Conservation (phyloP, 2,888 invertebrate species). For the Gandaritis pyraliata region DNA sequence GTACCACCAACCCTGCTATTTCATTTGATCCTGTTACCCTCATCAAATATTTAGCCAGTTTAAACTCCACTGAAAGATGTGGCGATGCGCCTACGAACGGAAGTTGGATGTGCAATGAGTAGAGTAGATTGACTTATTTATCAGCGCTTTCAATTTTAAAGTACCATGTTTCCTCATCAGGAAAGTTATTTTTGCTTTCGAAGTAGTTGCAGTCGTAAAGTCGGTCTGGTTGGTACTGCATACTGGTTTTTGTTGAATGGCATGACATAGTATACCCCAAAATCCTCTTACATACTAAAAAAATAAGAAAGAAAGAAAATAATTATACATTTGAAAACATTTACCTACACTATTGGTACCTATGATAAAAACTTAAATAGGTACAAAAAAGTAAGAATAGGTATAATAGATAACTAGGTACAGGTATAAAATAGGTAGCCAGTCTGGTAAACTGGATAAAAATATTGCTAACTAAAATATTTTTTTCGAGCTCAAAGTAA, state of each 20-base stretch:
- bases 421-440: too few species aligned
- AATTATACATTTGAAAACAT: too few species aligned
- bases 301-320: too few species aligned
- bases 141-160: slow-evolving; percentile 21
- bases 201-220: background rate
- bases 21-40: slow-evolving; percentile 76
- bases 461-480: too few species aligned
- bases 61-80: slow-evolving; percentile 73
- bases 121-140: slow-evolving; percentile 39
- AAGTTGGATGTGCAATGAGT: slow-evolving; percentile 62
- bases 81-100: slow-evolving; percentile 56
- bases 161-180: slow-evolving; percentile 11
- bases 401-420: too few species aligned
- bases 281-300: too few species aligned
- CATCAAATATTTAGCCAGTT: slow-evolving; percentile 81
- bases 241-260: background rate
- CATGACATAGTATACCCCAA: too few species aligned
- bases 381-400: too few species aligned
- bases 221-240: background rate
- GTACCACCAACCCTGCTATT: slow-evolving; percentile 55
- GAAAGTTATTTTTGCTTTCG: background rate
- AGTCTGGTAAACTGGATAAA: too few species aligned
- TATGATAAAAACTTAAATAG: too few species aligned
- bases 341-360: too few species aligned
- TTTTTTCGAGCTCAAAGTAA: too few species aligned